Conservation (phyloP, 1,140 invertebrate species). For the Neuroterus valhalla region DNA sequence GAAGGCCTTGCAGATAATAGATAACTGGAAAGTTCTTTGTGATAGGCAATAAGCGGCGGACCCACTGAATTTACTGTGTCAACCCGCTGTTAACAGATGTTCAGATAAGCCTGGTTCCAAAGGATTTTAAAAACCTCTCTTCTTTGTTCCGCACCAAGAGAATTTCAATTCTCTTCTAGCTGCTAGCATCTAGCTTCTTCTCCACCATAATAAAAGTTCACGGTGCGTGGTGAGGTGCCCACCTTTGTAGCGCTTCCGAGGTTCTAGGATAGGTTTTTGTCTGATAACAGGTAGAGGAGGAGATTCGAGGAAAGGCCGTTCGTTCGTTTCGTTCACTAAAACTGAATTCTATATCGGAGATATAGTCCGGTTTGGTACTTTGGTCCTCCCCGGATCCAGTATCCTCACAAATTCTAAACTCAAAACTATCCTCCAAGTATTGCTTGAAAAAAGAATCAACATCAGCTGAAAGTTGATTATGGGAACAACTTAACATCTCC, state of each 20-base stretch:
- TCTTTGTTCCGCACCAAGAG: slow-evolving; percentile 51
- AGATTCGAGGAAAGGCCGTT: slow-evolving; percentile 24
- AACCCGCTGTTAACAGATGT: slow-evolving; percentile 71
- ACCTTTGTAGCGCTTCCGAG: slow-evolving; percentile 54
- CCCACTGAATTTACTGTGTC: slow-evolving; percentile 63
- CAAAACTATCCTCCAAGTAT: too few species aligned
- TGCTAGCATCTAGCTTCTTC: slow-evolving; percentile 33
- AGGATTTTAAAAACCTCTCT: slow-evolving; percentile 63
- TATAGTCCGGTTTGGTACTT: not conserved
- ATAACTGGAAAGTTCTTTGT: slow-evolving; percentile 70
- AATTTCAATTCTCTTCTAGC: slow-evolving; percentile 1
- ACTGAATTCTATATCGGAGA: slow-evolving; percentile 23
- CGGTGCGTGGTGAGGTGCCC: slow-evolving; percentile 32
- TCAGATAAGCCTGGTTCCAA: slow-evolving; percentile 67
- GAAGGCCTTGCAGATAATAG: slow-evolving; percentile 70
- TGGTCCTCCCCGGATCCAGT: not conserved
- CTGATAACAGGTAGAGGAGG: slow-evolving; percentile 48
- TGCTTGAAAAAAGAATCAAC: too few species aligned
- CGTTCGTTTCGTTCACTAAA: too few species aligned
- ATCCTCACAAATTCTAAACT: too few species aligned
- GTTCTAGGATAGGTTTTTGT: slow-evolving; percentile 47
- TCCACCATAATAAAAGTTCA: slow-evolving; percentile 42
- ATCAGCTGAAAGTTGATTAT: too few species aligned
- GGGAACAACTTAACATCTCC: too few species aligned
- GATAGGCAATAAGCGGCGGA: slow-evolving; percentile 59